A percentile compares a stretch with the other conserved stretches of the same genome.
Evolutionary conservation across 92 coral and sea anemone genomes (phyloP).

Genomic region (Pocillopora meandrina): DNA sequence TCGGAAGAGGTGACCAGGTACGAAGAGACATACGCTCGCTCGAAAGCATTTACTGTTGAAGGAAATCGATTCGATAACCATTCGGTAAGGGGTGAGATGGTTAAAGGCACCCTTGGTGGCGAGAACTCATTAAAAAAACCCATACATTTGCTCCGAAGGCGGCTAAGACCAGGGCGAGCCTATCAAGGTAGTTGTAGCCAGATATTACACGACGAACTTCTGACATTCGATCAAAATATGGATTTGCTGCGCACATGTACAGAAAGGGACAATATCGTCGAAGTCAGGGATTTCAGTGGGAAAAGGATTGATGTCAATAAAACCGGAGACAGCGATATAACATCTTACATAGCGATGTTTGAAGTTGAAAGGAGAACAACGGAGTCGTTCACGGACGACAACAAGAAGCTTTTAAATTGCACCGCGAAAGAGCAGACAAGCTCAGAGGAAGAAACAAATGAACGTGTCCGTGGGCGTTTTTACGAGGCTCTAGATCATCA

Average conservation of each 20-base stretch:
- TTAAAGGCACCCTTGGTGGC: not conserved
- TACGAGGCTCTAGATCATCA: constrained; percentile 55
- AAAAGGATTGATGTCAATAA: constrained; percentile 31
- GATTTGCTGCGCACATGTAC: constrained; percentile 14
- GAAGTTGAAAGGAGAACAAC: not conserved
- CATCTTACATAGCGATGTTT: constrained; percentile 30
- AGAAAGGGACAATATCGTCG: constrained; percentile 4
- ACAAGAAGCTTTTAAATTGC: not conserved
- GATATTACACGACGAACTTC: constrained; percentile 15
- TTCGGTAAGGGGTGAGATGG: not conserved
- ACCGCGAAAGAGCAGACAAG: not conserved
- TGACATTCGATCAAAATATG: constrained; percentile 23
- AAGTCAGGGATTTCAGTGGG: constrained; percentile 55
- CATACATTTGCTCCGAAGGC: constrained; percentile 14
- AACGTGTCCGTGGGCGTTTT: constrained; percentile 39
- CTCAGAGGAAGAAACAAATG: constrained; percentile 10
- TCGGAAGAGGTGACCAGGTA: not conserved
- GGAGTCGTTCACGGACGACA: not conserved
- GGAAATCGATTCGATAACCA: not conserved
- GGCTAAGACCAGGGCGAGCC: not conserved
- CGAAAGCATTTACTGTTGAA: not conserved
- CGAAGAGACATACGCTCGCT: not conserved
- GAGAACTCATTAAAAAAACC: not conserved
- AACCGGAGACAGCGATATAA: constrained; percentile 45
- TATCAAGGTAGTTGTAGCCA: constrained; percentile 19